Conservation (phyloP, 2,113 vertebrate genomes). For the Zosterops pallidus region DNA sequence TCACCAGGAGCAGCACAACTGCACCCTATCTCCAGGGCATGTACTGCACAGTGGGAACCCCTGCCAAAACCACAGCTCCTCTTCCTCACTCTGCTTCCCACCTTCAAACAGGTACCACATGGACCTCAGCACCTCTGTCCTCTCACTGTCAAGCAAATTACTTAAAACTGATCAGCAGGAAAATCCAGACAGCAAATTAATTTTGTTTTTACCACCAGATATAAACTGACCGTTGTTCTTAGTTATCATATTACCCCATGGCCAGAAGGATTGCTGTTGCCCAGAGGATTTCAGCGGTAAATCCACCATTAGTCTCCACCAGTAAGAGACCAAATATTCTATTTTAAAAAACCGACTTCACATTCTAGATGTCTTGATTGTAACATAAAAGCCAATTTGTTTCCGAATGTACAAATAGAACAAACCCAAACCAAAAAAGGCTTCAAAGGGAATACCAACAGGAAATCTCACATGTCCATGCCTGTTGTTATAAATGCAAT, state of each 20-base stretch:
- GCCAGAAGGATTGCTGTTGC: background rate
- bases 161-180: background rate
- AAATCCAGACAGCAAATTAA: background rate
- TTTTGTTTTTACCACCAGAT: background rate
- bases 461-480: background rate
- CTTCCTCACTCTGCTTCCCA: background rate
- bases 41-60: background rate
- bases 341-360: background rate
- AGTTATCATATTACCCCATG: background rate
- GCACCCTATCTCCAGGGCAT: background rate
- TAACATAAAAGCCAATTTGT: background rate
- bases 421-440: background rate
- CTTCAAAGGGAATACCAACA: background rate
- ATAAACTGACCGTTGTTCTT: background rate
- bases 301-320: background rate
- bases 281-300: background rate
- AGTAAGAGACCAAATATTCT: background rate
- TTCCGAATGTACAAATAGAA: background rate
- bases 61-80: background rate
- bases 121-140: background rate
- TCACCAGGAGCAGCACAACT: background rate
- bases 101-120: background rate
- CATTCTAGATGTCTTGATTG: background rate
- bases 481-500: background rate
- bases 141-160: background rate